Base-by-base conservation (phyloP, 2,113 vertebrate species). In the Oryzias woworae region DNA sequence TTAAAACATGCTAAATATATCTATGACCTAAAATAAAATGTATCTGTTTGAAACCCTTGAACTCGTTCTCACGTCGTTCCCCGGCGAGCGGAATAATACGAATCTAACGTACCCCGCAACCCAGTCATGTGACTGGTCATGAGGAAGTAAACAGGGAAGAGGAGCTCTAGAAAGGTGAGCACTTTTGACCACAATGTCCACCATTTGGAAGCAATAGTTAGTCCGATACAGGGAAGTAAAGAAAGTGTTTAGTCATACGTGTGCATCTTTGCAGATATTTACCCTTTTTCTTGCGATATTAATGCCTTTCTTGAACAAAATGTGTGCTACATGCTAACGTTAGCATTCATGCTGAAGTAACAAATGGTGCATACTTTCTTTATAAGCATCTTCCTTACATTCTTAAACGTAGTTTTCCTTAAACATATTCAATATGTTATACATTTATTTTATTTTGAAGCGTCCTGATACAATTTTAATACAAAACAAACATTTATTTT, bases 111-210 rank as follows among this genome's bases (percentile, higher is more conserved):
- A 78, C 78, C 72, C 72, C 18, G 26, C 17, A 16, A 12, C 17
- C 22, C 4, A 73, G 81, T 90, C 89, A 90, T 68, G 76, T 89
- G 89, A 4, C 61, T 36, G 50, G 75, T 90, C 89, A 88, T 78
- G 86, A 85, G 89, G 84, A 84, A 74, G 82, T 86, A 87, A 90
- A 89, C 70, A 90, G 73, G 71, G 58, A 59, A 74, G 53, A 68
- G 49, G 46, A 45, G 26, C 18, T 42, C 51, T 4, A 18, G 26
- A 51, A 23, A 66, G 70, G 71, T 20, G 53, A 68, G 62, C 10
- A 23, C 14, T 58, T 50, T 51, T 7, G 31, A 1, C 4, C 17
- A 1, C 17, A 10, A 2, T 61, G 15, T 63, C 10, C 6, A 42
- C 8, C 18, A 45, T n/a, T 14, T 23, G 26, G 22, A 49, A 20